Conservation (phyloP, 2,797 vertebrate species). For the Mormyrops attenuatus region DNA sequence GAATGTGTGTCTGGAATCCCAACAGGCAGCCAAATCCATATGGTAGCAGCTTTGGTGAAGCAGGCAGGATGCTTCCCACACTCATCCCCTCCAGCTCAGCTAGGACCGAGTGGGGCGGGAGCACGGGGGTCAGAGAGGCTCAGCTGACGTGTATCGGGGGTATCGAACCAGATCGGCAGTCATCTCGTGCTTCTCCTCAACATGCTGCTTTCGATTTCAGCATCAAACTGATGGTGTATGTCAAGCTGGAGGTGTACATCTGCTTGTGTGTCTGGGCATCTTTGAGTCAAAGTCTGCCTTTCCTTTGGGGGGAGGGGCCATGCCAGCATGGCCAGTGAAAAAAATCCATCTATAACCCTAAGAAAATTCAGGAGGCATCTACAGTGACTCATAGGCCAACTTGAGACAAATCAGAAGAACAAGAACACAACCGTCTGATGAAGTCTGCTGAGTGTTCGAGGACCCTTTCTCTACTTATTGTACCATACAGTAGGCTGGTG, state of each 20-base stretch:
- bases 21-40: neutral
- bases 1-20: neutral
- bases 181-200: neutral
- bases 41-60: neutral
- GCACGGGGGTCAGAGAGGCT: neutral
- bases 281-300: neutral
- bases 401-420: neutral
- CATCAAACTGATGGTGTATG: neutral
- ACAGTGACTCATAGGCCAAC: neutral
- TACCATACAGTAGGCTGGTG: neutral
- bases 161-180: neutral
- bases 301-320: neutral
- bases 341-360: neutral
- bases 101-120: neutral
- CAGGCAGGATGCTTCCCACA: neutral
- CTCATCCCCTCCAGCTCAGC: neutral
- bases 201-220: neutral
- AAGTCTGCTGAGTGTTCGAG: neutral
- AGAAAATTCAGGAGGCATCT: neutral
- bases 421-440: neutral
- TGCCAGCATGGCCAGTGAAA: neutral
- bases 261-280: neutral
- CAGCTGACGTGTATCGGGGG: neutral
- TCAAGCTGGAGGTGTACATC: neutral
- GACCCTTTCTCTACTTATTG: neutral